Base-by-base conservation (phyloP, 2,888 invertebrate species). In the Brachypalpus laphriformis region DNA sequence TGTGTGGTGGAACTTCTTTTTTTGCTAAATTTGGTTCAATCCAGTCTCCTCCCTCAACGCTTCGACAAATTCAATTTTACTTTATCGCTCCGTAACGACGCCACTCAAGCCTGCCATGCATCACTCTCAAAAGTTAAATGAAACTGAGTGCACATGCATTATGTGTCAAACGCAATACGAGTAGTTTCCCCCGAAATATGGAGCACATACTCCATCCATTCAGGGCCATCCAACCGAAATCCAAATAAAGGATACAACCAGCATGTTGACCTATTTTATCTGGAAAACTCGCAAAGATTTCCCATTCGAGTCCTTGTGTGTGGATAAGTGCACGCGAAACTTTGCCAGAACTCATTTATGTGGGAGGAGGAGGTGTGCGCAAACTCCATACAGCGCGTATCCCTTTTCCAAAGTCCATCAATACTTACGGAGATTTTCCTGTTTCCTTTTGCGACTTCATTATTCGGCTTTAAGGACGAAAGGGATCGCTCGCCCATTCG, bases 101-200 rank as follows among this genome's bases (percentile, higher is more conserved):
- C 70, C 59, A 82, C 76, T 76, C 59, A 71, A 71, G 76, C 42
- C 51, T 57, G 34, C 18, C 45, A 61, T 61, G 40, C 71, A 65
- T 65, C 77, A 45, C 51, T 51, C 59, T 51, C 42, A 47, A n/a
- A 57, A 57, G 68, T 65, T 56, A 40, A 81, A 63, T 81, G 54
- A 63, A 63, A 82, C 57, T 70, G 82, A 63, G 57, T 76, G 57
- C 76, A 76, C 25, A 57, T 81, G 59, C 70, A 70, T 40, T 54
- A n/a, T 59, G 57, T 51, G 51, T 54, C 40, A 40, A 70, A 57
- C 56, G 42, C 45, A 28, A 8, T 4, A 54, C 66, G 42, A 40
- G 34, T 22, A 6, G 57, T 49, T 18, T 20, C 3, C 47, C 3
- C 47, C 5, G 8, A 37, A 37, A 54, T 22, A 18, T 42, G 28